phyloP scores from a whole-genome alignment of 2,888 invertebrate species.

The Eucriotettix oculatus region DNA sequence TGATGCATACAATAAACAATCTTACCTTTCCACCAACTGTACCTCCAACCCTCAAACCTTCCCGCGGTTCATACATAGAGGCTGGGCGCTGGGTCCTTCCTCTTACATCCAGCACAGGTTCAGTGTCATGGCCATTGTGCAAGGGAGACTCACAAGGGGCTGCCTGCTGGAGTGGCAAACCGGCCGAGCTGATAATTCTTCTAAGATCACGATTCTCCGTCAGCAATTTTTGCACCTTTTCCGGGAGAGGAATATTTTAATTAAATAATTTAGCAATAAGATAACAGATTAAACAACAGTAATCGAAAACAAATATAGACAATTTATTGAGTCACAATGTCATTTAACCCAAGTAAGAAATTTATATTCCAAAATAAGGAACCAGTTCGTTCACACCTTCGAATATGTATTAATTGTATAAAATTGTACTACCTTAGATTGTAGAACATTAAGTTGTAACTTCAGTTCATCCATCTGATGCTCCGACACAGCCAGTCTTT shows the following conservation, averaged over 20 bases:
- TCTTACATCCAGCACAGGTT: slow-evolving; percentile 31
- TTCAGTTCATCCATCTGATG: slow-evolving; percentile 47
- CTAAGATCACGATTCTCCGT: slow-evolving; percentile 66
- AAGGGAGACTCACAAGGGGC: slow-evolving; percentile 1
- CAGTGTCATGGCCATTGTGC: slow-evolving; percentile 22
- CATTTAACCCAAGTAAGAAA: too few relatives aligned
- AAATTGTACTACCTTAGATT: slow-evolving; percentile 28
- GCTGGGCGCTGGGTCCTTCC: slow-evolving; percentile 47
- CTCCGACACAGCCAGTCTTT: slow-evolving; percentile 35
- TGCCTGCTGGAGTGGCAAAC: slow-evolving; percentile 4
- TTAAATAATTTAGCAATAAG: too few relatives aligned
- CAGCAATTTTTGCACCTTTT: slow-evolving; percentile 50
- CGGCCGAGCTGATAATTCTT: slow-evolving; percentile 26
- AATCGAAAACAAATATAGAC: too few relatives aligned
- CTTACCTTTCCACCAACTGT: neutral
- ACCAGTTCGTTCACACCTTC: too few relatives aligned
- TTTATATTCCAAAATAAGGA: too few relatives aligned
- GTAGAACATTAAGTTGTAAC: slow-evolving; percentile 41
- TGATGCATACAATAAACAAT: neutral
- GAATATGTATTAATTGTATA: too few relatives aligned
- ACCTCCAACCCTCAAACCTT: slow-evolving; percentile 34
- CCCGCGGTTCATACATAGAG: slow-evolving; percentile 76
- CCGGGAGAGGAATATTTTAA: neutral
- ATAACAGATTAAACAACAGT: too few relatives aligned
- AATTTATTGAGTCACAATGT: too few relatives aligned